Percentiles rank a stretch among this genome's conserved stretches.
Evolutionary conservation across 2,797 vertebrate species (phyloP).

Genomic region (Acomys russatus): DNA sequence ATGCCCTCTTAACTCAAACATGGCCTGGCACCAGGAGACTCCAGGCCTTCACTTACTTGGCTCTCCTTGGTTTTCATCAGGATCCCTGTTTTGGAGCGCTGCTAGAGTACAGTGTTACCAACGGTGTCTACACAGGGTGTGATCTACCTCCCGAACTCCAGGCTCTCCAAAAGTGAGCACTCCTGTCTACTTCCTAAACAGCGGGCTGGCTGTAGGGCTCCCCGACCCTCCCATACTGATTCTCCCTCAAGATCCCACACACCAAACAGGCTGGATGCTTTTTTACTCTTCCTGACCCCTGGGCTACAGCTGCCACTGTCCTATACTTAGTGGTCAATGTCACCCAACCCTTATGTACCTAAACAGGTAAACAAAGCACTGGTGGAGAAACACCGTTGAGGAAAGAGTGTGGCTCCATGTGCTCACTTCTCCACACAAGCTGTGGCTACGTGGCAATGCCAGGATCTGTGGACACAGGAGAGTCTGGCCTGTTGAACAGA

Average conservation of each 20-base stretch:
- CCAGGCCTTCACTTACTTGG: not conserved
- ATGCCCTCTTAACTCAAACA: not conserved
- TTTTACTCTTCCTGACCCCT: no score
- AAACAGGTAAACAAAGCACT: not conserved
- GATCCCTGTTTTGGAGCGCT: slow-evolving; percentile 95
- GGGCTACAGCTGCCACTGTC: not conserved
- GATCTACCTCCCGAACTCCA: slow-evolving; percentile 92
- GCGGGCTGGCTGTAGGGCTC: not conserved
- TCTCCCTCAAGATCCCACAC: not conserved
- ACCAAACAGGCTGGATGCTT: not conserved
- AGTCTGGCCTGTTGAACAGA: not conserved
- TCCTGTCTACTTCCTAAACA: not conserved
- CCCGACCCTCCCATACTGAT: rapidly evolving
- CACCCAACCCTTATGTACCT: not conserved
- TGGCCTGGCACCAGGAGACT: not conserved
- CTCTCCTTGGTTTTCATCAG: slow-evolving; percentile 83
- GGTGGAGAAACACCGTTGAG: no score
- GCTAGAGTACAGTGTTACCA: slow-evolving; percentile 93
- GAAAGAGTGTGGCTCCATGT: not conserved
- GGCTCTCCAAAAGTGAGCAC: slow-evolving; percentile 87
- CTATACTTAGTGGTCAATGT: not conserved
- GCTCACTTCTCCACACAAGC: not conserved
- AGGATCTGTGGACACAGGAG: not conserved
- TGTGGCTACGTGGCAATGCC: not conserved
- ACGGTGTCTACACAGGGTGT: slow-evolving; percentile 94